phyloP scores from a whole-genome alignment of 1,140 invertebrate species.

The Ridgeia piscesae region DNA sequence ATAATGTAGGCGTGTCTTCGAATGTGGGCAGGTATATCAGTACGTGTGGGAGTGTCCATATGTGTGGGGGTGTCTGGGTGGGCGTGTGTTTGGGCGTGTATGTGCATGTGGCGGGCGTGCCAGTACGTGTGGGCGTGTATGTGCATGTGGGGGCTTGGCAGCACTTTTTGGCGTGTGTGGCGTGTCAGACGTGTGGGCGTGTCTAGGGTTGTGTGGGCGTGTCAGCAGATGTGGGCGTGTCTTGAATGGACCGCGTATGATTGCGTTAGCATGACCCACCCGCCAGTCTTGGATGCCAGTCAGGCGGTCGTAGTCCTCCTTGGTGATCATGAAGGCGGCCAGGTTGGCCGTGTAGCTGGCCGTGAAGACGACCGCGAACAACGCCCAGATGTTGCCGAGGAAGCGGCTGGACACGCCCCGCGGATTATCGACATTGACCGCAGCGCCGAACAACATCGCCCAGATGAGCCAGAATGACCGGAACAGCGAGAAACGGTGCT shows the following conservation, averaged over 20 bases:
- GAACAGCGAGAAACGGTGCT: conserved; percentile 87
- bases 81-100: no score
- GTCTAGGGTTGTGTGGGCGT: not conserved
- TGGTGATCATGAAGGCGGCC: conserved; percentile 99
- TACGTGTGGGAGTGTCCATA: no score
- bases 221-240: not conserved
- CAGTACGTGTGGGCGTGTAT: not conserved
- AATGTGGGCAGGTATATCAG: no score
- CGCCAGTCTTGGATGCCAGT: conserved; percentile 84
- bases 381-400: conserved; percentile 97
- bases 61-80: no score
- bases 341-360: conserved; percentile 61
- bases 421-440: conserved; percentile 93
- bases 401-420: conserved; percentile 88
- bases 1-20: no score
- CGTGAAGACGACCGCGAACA: conserved; percentile 76
- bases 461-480: conserved; percentile 99
- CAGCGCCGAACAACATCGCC: conserved; percentile 97
- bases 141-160: no score
- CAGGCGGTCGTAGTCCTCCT: conserved; percentile 95
- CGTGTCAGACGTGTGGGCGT: not conserved
- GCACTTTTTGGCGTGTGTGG: not conserved
- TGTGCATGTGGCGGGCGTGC: no score
- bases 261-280: conserved; percentile 49
- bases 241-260: not conserved